Evolutionary conservation across 2,113 vertebrate species (phyloP).

Genomic region (Oryzias woworae): DNA sequence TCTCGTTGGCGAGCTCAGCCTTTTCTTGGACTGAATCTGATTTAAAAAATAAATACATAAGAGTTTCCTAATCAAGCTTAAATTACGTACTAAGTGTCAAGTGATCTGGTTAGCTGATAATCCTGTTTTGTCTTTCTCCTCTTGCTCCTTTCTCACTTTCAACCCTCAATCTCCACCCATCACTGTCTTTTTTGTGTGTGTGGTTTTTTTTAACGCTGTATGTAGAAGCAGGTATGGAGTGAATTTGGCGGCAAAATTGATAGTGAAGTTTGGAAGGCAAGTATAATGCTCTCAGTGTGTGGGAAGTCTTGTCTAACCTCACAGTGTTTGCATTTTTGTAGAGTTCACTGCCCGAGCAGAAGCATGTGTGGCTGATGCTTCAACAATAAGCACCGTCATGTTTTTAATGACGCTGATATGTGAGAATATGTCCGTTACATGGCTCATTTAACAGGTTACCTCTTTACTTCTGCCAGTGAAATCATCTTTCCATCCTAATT

Average conservation of each 20-base stretch:
- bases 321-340: slow-evolving; percentile 34
- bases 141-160: slow-evolving; percentile 34
- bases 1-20: slow-evolving; percentile 7
- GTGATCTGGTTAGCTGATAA: slow-evolving; percentile 82
- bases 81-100: slow-evolving; percentile 63
- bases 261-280: slow-evolving; percentile 99
- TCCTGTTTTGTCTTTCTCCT: slow-evolving; percentile 80
- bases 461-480: slow-evolving; percentile 17
- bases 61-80: neutral
- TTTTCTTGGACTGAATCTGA: slow-evolving; percentile 44
- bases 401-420: slow-evolving; percentile 30
- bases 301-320: slow-evolving; percentile 34
- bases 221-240: slow-evolving; percentile 98
- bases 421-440: slow-evolving; percentile 17
- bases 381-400: slow-evolving; percentile 23
- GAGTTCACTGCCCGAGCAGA: slow-evolving; percentile 43
- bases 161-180: slow-evolving; percentile 39
- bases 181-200: slow-evolving; percentile 34
- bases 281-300: slow-evolving; percentile 77
- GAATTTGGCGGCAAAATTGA: slow-evolving; percentile 99
- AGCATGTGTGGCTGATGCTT: slow-evolving; percentile 67
- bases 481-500: slow-evolving; percentile 20
- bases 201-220: slow-evolving; percentile 65
- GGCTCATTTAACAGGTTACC: slow-evolving; percentile 20
- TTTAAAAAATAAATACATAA: slow-evolving; percentile 25